Base-by-base conservation (phyloP, 1,140 invertebrate species). In the Dufourea novaeangliae region DNA sequence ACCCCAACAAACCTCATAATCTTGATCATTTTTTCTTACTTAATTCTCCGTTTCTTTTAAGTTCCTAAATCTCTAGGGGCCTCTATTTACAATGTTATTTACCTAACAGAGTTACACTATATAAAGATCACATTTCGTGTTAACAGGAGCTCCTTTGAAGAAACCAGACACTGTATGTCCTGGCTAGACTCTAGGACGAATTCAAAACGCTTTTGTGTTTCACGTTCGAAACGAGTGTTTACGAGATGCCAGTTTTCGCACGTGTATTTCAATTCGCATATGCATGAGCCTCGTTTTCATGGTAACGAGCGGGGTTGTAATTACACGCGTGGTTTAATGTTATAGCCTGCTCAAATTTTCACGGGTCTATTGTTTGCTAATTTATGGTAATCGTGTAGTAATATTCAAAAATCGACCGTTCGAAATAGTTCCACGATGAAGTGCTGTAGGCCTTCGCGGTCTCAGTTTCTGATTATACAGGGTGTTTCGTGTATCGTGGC, bases 221-320 rank as follows among this genome's bases (percentile, higher is more conserved):
- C 39, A 17, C 52, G 61, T 50, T 66, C 29, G 25, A 66, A 66
- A 57, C 29, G 62, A 74, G 72, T 63, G 44, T 68, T 68, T 32
- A 52, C 11, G 52, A 69, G 57, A 67, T 75, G 73, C 37, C 37
- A n/a, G 52, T 68, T 69, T 68, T 75, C 29, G 11, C 27, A 14
- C 52, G 10, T 27, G 22, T n/a, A n/a, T n/a, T n/a, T n/a, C n/a
- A n/a, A n/a, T 32, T 22, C 44, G 39, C 39, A 57, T 59, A 59
- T 59, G 54, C 39, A 59, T 46, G 54, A 75, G 29, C 6, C 5
- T 8, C 25, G 39, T 66, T 74, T 54, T 22, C 72, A 75, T 68
- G 52, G 10, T 68, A 67, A 75, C n/a, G 37, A 66, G 62, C 22
- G 34, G 67, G 29, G 56, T 62, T 74, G 44, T 68, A 75, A 75